phyloP scores from a whole-genome alignment of 1,140 invertebrate species.

The Trypoxylus dichotomus region DNA sequence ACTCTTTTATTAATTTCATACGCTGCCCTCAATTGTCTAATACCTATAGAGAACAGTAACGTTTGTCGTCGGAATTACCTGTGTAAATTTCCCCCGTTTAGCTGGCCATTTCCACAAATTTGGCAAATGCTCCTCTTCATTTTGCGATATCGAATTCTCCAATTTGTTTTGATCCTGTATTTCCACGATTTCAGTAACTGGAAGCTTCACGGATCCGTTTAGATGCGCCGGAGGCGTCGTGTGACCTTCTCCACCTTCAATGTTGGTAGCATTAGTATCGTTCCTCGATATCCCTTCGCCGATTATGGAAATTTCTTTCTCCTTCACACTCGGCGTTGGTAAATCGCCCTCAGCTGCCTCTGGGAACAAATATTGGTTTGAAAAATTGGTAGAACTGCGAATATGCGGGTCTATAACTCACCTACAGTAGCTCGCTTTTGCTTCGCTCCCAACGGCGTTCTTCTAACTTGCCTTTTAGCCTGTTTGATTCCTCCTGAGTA shows the following conservation, averaged over 20 bases:
- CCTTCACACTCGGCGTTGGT: conserved; percentile 36
- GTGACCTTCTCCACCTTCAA: not conserved
- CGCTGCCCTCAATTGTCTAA: too few relatives aligned
- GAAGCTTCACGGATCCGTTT: not conserved
- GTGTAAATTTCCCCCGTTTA: not conserved
- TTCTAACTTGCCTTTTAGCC: conserved; percentile 37
- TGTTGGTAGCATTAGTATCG: conserved; percentile 5
- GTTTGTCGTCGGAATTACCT: not conserved
- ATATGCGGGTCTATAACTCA: conserved; percentile 28
- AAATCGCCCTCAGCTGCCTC: conserved; percentile 45
- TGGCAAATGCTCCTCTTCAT: not conserved
- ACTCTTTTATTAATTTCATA: too few relatives aligned
- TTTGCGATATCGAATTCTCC: not conserved
- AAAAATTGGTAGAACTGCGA: not conserved
- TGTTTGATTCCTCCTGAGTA: conserved; percentile 32
- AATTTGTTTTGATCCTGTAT: not conserved
- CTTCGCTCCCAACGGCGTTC: conserved; percentile 10
- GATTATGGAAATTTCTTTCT: conserved; percentile 30
- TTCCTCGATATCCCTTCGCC: conserved; percentile 1
- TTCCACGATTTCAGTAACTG: not conserved
- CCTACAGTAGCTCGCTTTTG: conserved; percentile 38
- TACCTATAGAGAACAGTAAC: too few relatives aligned
- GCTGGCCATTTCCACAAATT: not conserved
- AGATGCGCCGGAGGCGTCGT: not conserved
- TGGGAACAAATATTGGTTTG: conserved; percentile 38